phyloP scores from a whole-genome alignment of 2,113 vertebrate genomes.

The Gavia stellata region DNA sequence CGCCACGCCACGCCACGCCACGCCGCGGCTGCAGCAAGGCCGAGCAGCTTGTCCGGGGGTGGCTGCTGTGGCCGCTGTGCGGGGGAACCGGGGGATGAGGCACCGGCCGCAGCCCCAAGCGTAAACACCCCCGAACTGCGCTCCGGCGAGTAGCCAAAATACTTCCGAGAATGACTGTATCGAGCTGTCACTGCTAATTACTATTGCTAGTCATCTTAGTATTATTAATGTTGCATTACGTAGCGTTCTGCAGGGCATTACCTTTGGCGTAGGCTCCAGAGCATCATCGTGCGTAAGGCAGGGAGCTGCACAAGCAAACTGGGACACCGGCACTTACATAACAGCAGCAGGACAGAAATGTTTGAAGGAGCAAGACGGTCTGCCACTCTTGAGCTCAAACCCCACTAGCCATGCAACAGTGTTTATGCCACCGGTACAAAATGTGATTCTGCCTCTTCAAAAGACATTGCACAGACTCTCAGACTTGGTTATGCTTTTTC shows the following conservation, averaged over 20 bases:
- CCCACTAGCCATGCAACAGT: not conserved
- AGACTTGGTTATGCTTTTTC: not conserved
- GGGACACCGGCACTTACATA: slow-evolving; percentile 35
- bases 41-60: not conserved
- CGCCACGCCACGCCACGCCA: not conserved
- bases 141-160: not conserved
- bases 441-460: not conserved
- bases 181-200: not conserved
- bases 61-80: not conserved
- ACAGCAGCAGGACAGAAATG: not conserved
- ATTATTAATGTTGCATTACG: not conserved
- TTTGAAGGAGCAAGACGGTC: not conserved
- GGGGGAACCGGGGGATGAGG: not conserved
- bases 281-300: not conserved
- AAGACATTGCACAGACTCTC: not conserved
- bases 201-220: not conserved
- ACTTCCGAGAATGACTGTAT: not conserved
- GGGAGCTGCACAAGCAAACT: slow-evolving; percentile 15
- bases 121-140: not conserved
- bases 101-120: not conserved
- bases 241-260: not conserved
- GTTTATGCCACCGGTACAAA: not conserved
- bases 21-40: not conserved
- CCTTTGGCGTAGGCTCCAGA: slow-evolving; percentile 2
- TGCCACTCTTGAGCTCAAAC: not conserved